A percentile compares a stretch with the other conserved stretches of the same genome.
These are phyloP conservation scores for Epinephelus cyanopodus DNA, from an alignment of 2,113 vertebrate species.

Conservation along the genomic window DNA sequence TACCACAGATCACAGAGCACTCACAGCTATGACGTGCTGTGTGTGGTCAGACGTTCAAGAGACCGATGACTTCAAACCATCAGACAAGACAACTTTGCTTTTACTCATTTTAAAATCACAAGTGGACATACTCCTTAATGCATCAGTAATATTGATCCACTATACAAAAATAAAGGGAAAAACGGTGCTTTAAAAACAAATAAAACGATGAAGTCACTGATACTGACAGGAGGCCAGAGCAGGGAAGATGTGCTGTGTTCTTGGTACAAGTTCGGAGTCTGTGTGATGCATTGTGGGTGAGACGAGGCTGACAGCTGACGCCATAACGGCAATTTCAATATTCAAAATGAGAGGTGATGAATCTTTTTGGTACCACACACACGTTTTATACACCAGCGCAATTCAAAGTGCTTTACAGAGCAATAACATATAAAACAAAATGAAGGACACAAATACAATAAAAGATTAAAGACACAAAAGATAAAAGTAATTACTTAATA, in stretches of 20 bases:
- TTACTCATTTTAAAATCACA: neutral
- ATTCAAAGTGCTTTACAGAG: no score
- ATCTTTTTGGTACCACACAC: neutral
- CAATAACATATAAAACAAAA: no score
- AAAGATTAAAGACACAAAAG: no score
- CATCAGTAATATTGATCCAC: neutral
- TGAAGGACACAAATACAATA: no score
- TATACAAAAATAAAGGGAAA: no score
- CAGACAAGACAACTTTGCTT: neutral
- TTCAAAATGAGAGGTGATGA: neutral
- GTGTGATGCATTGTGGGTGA: neutral
- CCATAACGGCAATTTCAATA: neutral
- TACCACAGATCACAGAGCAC: neutral
- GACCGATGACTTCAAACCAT: neutral
- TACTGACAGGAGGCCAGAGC: no score
- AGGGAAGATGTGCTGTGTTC: neutral
- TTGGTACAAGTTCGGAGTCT: neutral
- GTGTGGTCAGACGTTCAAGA: neutral
- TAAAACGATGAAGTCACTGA: no score
- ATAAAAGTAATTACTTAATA: no score
- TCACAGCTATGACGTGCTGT: neutral
- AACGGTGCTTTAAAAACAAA: no score
- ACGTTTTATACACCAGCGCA: no score
- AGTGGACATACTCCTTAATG: neutral
- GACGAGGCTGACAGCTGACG: neutral